These are phyloP conservation scores for Axis porcinus DNA, from an alignment of 2,113 vertebrate species.

Conservation along the genomic window DNA sequence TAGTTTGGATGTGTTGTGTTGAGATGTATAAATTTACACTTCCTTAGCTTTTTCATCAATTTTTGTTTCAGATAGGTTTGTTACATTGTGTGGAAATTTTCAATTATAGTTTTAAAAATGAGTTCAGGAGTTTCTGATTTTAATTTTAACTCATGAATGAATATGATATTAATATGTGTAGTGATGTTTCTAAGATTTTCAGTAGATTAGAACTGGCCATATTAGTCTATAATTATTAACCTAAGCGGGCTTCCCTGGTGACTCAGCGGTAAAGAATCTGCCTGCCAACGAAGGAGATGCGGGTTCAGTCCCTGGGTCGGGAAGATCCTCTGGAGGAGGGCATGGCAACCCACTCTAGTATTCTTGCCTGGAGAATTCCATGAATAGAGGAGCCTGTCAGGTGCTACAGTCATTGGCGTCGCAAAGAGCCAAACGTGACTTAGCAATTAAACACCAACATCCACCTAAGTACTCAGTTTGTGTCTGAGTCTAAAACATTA, in stretches of 20 bases:
- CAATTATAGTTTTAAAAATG: neutral
- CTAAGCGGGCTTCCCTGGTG: neutral
- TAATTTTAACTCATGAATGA: constrained; percentile 21
- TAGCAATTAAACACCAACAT: neutral
- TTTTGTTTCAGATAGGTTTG: neutral
- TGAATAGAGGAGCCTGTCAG: neutral
- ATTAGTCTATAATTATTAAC: neutral
- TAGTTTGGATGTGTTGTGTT: neutral
- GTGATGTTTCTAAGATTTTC: neutral
- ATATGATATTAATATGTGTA: neutral
- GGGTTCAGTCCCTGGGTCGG: neutral
- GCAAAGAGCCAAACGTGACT: neutral
- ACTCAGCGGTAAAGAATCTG: neutral
- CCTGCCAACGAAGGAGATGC: neutral
- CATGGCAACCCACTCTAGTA: neutral
- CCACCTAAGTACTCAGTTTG: neutral
- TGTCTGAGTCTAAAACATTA: neutral
- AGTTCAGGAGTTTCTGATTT: neutral
- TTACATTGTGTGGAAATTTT: neutral
- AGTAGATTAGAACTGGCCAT: neutral
- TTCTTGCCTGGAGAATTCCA: neutral
- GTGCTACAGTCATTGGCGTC: accelerated
- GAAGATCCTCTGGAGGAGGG: neutral
- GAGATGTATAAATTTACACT: neutral
- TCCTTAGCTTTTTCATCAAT: neutral